These are phyloP conservation scores for Phrynocephalus forsythii DNA, from an alignment of 2,797 vertebrate species.

Conservation along the genomic window DNA sequence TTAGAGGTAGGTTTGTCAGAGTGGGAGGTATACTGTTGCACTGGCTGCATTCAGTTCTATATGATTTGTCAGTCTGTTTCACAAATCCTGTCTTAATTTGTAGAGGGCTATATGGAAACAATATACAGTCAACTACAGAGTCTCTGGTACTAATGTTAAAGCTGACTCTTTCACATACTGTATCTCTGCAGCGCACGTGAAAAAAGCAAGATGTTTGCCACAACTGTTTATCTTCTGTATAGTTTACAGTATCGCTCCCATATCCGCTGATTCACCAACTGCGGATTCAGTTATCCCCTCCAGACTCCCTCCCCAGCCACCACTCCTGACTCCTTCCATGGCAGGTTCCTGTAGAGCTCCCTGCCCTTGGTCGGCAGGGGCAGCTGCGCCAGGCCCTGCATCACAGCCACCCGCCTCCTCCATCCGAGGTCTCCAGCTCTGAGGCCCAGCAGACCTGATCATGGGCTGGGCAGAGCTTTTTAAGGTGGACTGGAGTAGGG, in stretches of 20 bases:
- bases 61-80: conserved; percentile 2
- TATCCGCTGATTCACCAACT: neutral
- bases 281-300: too few relatives aligned
- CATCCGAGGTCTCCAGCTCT: too few relatives aligned
- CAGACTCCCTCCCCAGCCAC: too few relatives aligned
- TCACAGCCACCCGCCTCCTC: too few relatives aligned
- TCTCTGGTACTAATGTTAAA: conserved; percentile 4
- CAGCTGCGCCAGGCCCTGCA: too few relatives aligned
- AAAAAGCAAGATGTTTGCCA: conserved; percentile 3
- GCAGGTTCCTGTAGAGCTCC: too few relatives aligned
- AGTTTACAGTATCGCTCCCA: neutral
- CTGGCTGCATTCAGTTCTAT: conserved; percentile 5
- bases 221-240: neutral
- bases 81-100: conserved; percentile 19
- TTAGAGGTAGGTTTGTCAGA: conserved; percentile 34
- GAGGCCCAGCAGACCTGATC: too few relatives aligned
- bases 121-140: neutral
- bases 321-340: too few relatives aligned
- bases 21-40: conserved; percentile 9
- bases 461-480: too few relatives aligned
- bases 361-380: neutral
- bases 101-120: neutral
- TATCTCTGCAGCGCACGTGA: neutral
- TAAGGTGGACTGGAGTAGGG: too few relatives aligned
- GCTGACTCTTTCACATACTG: neutral